Base-by-base conservation (phyloP, 2,888 invertebrate species). In the Lepeophtheirus nordmannii region DNA sequence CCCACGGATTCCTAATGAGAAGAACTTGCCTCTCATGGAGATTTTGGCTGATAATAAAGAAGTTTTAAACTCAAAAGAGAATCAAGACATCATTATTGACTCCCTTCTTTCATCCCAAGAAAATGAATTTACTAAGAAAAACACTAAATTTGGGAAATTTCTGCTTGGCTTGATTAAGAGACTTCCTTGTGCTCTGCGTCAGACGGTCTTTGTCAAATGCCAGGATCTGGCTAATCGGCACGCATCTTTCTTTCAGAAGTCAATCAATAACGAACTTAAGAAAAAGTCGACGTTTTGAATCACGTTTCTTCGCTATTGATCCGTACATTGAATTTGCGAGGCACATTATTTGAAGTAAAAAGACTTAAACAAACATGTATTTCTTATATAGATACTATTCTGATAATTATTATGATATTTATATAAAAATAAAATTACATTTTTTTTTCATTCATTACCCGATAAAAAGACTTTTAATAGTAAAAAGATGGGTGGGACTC, bases 131-230 rank as follows among this genome's bases (percentile, higher is more conserved):
- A 30, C 14, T 2, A 57, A n/a, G 10, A 57, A 57, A 30, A 57
- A 37, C n/a, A 38, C 38, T 30, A 60, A 60, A n/a, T 30, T 60
- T 10, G 60, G 60, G 22, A 60, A 60, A 30, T 38, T 60, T 38
- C 39, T 60, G 11, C 30, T 60, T 20, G 30, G 60, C 9, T 17
- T 60, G 3, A 10, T 30, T 38, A 60, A 60, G 23, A 37, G 17
- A 60, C 60, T 60, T 10, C 60, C 60, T 10, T 30, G 22, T 10
- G 39, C 30, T 38, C 60, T 60, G 20, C 10, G 39, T 17, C 22
- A 22, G 11, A 17, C 22, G 1, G 17, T 23, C 10, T 30, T 60
- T 1, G 30, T 23, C 30, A 38, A 17, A 22, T 37, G 20, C 7
- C 22, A 60, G 30, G 14, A 30, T 17, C 11, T 23, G 17, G 10